phyloP scores from a whole-genome alignment of 1,140 invertebrate genomes.

The Drosophila orena region DNA sequence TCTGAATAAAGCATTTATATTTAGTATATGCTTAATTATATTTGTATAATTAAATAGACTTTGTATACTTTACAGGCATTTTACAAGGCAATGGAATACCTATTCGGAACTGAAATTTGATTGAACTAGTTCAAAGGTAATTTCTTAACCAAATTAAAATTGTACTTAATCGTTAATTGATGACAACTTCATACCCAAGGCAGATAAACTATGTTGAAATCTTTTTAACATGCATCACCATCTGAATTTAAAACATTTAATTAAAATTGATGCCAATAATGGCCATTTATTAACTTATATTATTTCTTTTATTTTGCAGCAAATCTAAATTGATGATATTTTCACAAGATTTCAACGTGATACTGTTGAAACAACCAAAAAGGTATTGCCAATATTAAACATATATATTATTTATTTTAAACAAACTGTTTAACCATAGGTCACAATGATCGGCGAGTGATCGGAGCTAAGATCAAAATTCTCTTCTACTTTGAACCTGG shows the following conservation, averaged over 20 bases:
- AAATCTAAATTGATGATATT: too few species aligned
- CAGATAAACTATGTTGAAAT: conserved; percentile 55
- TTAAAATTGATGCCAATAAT: neutral
- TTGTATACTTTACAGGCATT: too few species aligned
- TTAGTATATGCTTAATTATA: neutral
- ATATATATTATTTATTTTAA: too few species aligned
- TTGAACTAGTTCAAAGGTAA: neutral
- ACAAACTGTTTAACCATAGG: too few species aligned
- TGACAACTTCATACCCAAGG: conserved; percentile 50
- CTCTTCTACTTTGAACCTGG: too few species aligned
- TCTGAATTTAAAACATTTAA: conserved; percentile 26
- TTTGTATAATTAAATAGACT: too few species aligned
- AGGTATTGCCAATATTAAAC: too few species aligned
- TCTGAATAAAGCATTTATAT: conserved; percentile 19
- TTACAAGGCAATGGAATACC: too few species aligned
- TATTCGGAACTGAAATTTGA: neutral
- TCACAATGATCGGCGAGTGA: too few species aligned
- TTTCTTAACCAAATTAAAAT: neutral
- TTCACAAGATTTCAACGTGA: too few species aligned
- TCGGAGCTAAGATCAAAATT: too few species aligned
- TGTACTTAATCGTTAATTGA: conserved; percentile 15
- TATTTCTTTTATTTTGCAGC: neutral
- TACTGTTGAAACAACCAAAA: too few species aligned
- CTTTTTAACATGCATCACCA: conserved; percentile 67
- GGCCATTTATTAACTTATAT: neutral